Evolutionary conservation across 2,113 vertebrate genomes (phyloP).

Genomic region (Oryzias melastigma): DNA sequence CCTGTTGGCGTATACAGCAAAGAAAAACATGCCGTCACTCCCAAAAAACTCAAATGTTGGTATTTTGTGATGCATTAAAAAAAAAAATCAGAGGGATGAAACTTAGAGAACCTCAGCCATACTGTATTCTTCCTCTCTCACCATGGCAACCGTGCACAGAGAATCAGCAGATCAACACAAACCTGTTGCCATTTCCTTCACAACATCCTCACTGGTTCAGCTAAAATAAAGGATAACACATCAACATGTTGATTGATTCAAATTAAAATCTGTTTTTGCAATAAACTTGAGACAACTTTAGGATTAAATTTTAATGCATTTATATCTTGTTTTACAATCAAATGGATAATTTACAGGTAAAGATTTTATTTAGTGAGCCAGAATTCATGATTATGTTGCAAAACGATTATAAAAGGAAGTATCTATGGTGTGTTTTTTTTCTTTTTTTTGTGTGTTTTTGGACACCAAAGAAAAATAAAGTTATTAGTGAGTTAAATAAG

Average conservation of each 20-base stretch:
- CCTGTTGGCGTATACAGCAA: background rate
- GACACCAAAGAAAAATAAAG: too few relatives aligned
- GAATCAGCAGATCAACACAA: constrained; percentile 37
- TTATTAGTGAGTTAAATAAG: too few relatives aligned
- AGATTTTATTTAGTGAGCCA: background rate
- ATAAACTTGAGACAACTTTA: too few relatives aligned
- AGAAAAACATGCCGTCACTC: background rate
- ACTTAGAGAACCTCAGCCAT: constrained; percentile 28
- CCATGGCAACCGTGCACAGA: constrained; percentile 53
- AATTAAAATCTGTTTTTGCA: too few relatives aligned
- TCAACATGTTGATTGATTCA: too few relatives aligned
- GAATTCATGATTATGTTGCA: constrained; percentile 6
- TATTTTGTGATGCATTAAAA: constrained; percentile 10
- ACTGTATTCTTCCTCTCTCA: constrained; percentile 18
- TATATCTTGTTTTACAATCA: background rate
- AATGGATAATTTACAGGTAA: background rate
- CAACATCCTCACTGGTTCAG: constrained; percentile 4
- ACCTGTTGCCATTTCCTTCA: constrained; percentile 50
- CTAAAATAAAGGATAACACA: background rate
- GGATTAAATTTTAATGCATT: too few relatives aligned
- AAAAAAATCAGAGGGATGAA: background rate
- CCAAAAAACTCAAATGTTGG: background rate
- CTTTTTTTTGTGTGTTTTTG: too few relatives aligned
- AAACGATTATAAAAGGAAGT: background rate
- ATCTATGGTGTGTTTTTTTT: too few relatives aligned